Evolutionary conservation across 1,140 invertebrate species (phyloP), one percentile per base, ranked within the genome.

Genomic region (Bombus terrestris): DNA sequence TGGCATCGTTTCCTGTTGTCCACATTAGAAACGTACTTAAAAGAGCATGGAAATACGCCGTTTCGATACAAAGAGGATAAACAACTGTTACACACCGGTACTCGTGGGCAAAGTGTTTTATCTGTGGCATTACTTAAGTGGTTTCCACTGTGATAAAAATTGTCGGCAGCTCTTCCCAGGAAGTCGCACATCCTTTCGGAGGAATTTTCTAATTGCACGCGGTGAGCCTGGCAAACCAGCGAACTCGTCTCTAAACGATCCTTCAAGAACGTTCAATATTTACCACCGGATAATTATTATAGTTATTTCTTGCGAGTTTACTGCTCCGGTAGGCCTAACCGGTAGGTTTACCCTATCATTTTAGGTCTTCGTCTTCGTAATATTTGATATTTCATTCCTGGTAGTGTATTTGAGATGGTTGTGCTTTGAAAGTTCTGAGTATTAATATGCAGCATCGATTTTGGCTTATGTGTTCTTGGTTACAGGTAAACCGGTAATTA

Each of bases 131-230:
- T 75, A 71, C 39, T 35, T 88, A 66, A 64, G 43, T 69, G 80
- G 84, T 81, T 80, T 72, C 43, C 22, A 13, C 47, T 9, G 78
- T 69, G 80, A 89, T 86, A 89, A 83, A 69, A 68, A 64, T 86
- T 86, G 62, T 53, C 69, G 22, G 76, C 32, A 68, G 28, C 59
- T 69, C 35, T 37, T 89, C 47, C 73, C 76, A 76, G 80, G 87
- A 89, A 89, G 77, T 73, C 59, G 39, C 77, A 62, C 77, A 85
- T 85, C 83, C 83, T 85, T 62, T 39, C 32, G 2, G 12, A 28
- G 68, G 47, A 43, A 53, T 80, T 59, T 43, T 80, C 47, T 85
- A 85, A 85, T 85, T 85, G 77, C 76, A 15, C 53, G n/a, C 39
- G 9, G n/a, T 32, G 25, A 77, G 37, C 75, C n/a, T 28, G 75